Evolutionary conservation across 2,113 vertebrate species (phyloP).

Genomic region (Phyllostomus hastatus): DNA sequence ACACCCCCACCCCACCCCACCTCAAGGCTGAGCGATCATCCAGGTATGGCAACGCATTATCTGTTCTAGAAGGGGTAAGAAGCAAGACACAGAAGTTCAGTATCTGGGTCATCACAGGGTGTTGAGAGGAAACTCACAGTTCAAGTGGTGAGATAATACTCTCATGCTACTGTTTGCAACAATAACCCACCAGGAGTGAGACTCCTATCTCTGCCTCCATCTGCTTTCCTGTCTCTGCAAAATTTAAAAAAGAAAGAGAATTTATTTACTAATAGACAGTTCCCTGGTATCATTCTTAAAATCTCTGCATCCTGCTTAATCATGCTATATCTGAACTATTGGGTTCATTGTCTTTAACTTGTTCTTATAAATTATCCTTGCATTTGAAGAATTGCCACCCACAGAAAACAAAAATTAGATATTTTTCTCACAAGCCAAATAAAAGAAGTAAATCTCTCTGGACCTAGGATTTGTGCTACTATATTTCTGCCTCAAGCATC

Average conservation of each 20-base stretch:
- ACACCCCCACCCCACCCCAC: neutral
- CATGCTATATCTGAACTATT: neutral
- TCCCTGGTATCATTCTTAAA: neutral
- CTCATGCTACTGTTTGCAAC: neutral
- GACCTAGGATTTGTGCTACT: neutral
- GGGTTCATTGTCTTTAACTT: neutral
- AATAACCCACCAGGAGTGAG: neutral
- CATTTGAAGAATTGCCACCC: neutral
- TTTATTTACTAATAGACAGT: neutral
- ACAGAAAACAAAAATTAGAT: neutral
- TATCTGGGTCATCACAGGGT: neutral
- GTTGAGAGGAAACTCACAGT: neutral
- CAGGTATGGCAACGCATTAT: neutral
- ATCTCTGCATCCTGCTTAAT: slow-evolving; percentile 8
- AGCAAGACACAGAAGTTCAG: neutral
- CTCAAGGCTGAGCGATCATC: neutral
- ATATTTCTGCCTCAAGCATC: slow-evolving; percentile 10
- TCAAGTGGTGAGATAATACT: neutral
- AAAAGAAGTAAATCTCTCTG: neutral
- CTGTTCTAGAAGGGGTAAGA: neutral
- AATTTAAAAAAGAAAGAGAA: neutral
- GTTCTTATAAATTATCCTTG: neutral
- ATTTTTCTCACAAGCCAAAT: neutral
- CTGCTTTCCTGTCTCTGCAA: slow-evolving; percentile 45
- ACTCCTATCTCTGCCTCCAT: slow-evolving; percentile 30